Percentiles rank a stretch among this genome's conserved stretches.
These are phyloP conservation scores for Rotaria macrura DNA, from an alignment of 2,888 invertebrate species.

Conservation along the genomic window DNA sequence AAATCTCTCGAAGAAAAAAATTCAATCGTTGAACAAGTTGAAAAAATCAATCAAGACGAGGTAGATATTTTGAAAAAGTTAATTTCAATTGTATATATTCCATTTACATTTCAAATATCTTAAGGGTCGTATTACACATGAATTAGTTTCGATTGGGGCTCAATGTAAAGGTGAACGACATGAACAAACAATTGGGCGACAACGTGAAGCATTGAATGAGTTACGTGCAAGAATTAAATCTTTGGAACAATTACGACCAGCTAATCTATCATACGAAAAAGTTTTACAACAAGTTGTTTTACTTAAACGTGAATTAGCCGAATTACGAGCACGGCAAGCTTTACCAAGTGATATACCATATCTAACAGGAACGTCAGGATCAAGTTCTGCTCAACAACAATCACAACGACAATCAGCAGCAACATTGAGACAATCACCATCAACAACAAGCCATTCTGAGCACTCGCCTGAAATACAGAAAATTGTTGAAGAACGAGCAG, in stretches of 20 bases:
- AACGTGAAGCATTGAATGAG: conserved; percentile 48
- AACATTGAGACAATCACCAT: neutral
- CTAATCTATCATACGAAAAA: conserved; percentile 44
- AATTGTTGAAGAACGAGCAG: conserved; percentile 40
- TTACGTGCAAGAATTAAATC: conserved; percentile 43
- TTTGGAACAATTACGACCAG: conserved; percentile 40
- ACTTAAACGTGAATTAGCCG: conserved; percentile 48
- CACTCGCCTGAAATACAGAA: neutral
- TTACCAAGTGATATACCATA: conserved; percentile 33
- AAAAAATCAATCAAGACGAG: neutral
- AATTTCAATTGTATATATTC: neutral
- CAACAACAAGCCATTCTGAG: neutral
- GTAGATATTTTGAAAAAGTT: neutral
- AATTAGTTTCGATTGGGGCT: conserved; percentile 46
- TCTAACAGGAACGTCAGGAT: neutral
- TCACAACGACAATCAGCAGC: neutral
- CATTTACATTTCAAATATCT: neutral
- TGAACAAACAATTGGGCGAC: conserved; percentile 46
- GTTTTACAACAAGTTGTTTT: conserved; percentile 45
- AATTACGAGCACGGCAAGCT: conserved; percentile 44
- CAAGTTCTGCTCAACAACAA: neutral
- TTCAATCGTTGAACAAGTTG: neutral
- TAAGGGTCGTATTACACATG: conserved; percentile 41
- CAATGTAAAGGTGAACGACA: conserved; percentile 49
- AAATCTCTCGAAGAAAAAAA: conserved; percentile 4